Percentiles rank a stretch among this genome's conserved stretches.
These are phyloP conservation scores for Gallinago jamesoni DNA, from an alignment of 2,113 vertebrate genomes.

Conservation along the genomic window DNA sequence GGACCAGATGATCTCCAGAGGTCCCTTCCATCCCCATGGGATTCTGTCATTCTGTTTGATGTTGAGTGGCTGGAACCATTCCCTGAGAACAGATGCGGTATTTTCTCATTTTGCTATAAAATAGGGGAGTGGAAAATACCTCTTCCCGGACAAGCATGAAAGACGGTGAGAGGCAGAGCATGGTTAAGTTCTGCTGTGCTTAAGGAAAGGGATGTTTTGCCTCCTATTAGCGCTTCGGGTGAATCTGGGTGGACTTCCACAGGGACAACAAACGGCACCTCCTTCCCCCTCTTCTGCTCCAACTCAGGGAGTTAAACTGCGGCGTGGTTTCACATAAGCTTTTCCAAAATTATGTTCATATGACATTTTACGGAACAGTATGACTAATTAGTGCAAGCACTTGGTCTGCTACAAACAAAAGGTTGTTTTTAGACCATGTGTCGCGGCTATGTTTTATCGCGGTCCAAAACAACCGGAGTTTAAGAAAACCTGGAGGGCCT, in stretches of 20 bases:
- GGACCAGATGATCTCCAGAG: too few species aligned
- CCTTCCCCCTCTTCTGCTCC: neutral
- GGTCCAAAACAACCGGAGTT: slow-evolving; percentile 1
- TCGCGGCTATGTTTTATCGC: neutral
- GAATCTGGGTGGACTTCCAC: neutral
- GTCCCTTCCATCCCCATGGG: too few species aligned
- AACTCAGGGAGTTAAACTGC: neutral
- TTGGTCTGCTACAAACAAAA: neutral
- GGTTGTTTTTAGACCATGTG: slow-evolving; percentile 11
- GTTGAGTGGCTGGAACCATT: neutral
- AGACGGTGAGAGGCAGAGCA: neutral
- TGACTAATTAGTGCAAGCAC: slow-evolving; percentile 23
- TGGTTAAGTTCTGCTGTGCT: neutral
- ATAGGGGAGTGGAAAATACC: neutral
- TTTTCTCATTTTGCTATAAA: neutral
- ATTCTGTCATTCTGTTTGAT: neutral
- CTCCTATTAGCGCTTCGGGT: neutral
- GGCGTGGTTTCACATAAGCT: slow-evolving; percentile 8
- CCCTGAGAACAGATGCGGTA: neutral
- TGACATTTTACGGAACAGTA: neutral
- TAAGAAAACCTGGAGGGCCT: neutral
- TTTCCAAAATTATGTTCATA: neutral
- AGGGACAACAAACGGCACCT: neutral
- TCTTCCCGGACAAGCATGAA: neutral
- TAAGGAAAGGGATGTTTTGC: neutral